Percentiles rank a stretch among this genome's conserved stretches.
Evolutionary conservation across 2,797 vertebrate genomes (phyloP).

Genomic region (Myiothlypis coronata): DNA sequence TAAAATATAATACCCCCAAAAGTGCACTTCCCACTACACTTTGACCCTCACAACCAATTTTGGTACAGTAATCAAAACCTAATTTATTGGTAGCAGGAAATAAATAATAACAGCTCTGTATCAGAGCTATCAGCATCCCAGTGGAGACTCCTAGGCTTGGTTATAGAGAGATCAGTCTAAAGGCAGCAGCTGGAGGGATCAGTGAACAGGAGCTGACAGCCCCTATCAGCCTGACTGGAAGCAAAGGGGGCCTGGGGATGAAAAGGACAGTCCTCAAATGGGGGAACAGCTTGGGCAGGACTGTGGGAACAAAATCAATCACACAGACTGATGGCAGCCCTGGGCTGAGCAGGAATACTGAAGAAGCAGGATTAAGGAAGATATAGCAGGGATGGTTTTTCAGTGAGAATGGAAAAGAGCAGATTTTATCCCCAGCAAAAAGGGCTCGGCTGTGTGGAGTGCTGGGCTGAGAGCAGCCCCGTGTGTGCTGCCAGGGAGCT

Average conservation of each 20-base stretch:
- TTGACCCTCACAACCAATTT: neutral
- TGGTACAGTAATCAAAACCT: neutral
- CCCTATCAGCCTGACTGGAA: neutral
- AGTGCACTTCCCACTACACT: neutral
- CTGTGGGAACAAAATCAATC: neutral
- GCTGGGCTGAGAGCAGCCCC: fast-evolving
- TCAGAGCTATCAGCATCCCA: neutral
- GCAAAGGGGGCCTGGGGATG: neutral
- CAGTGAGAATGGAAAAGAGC: fast-evolving
- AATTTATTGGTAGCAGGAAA: neutral
- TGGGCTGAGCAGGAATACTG: neutral
- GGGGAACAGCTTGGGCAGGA: neutral
- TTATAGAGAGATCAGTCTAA: neutral
- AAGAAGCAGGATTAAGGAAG: neutral
- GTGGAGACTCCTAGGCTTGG: neutral
- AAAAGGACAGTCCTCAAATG: neutral
- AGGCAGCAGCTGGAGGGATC: neutral
- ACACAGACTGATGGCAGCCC: neutral
- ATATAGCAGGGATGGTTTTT: neutral
- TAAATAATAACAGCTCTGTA: neutral
- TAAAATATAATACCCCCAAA: neutral
- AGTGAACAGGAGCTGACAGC: neutral
- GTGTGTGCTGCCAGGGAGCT: neutral
- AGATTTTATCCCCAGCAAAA: neutral
- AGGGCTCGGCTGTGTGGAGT: neutral